These are phyloP conservation scores for Eulemur rubriventer DNA, from an alignment of 2,797 vertebrate species.

Conservation along the genomic window DNA sequence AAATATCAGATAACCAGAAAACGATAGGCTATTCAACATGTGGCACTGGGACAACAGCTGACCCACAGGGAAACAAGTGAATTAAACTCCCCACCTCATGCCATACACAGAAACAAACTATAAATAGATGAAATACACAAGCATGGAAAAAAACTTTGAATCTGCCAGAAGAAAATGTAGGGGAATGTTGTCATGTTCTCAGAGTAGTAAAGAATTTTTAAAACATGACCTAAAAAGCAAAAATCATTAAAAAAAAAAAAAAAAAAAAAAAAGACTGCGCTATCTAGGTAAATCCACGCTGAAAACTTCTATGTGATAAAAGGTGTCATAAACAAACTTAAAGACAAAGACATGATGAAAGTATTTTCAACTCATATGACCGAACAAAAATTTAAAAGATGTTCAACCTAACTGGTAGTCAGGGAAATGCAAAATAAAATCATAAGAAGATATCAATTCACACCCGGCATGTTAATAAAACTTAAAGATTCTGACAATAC, in stretches of 20 bases:
- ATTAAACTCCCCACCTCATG: neutral
- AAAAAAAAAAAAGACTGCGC: neutral
- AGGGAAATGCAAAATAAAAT: neutral
- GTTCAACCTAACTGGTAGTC: neutral
- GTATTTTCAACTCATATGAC: neutral
- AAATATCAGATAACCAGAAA: neutral
- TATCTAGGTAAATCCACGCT: neutral
- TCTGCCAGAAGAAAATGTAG: neutral
- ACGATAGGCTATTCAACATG: neutral
- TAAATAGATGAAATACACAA: neutral
- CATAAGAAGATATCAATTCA: neutral
- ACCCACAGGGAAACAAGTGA: neutral
- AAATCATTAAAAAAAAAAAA: neutral
- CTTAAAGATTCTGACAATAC: neutral
- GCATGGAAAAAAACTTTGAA: neutral
- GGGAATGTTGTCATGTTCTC: neutral
- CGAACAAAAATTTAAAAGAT: neutral
- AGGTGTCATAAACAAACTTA: neutral
- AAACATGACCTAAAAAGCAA: neutral
- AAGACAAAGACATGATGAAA: neutral
- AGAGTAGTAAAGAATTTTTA: neutral
- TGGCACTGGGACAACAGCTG: neutral
- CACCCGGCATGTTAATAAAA: neutral
- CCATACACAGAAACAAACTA: neutral
- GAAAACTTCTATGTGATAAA: neutral